Conservation (phyloP, 2,797 vertebrate species). For the Prionace glauca region DNA sequence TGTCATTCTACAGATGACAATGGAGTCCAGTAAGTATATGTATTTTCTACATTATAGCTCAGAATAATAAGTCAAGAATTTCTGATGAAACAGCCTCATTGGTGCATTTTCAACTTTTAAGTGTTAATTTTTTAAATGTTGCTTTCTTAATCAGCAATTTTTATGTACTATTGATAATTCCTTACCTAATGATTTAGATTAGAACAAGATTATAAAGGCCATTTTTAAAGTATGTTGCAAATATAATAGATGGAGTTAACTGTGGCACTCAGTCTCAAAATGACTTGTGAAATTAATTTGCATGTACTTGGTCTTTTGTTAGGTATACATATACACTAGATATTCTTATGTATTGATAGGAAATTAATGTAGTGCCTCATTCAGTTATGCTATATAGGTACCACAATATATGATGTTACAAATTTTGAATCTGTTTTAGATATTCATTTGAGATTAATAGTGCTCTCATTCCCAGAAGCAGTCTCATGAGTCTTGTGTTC, state of each 20-base stretch:
- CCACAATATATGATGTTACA: neutral
- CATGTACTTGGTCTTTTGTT: no score
- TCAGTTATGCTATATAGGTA: neutral
- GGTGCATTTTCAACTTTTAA: neutral
- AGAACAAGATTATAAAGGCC: neutral
- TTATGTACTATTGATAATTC: neutral
- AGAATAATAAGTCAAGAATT: neutral
- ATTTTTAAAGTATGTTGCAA: neutral
- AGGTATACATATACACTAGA: no score
- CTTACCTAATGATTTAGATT: neutral
- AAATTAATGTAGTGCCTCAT: no score
- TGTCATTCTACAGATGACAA: conserved; percentile 74
- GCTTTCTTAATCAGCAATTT: neutral
- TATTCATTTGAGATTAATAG: neutral
- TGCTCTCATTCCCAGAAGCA: neutral
- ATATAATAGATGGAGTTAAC: neutral
- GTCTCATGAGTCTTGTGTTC: neutral
- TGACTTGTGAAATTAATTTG: no score
- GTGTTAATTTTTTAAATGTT: neutral
- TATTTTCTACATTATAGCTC: neutral
- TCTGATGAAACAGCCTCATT: neutral
- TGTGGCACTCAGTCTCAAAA: neutral
- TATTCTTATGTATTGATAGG: no score
- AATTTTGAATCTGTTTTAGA: neutral
- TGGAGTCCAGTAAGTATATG: conserved; percentile 69